phyloP scores from a whole-genome alignment of 2,113 vertebrate species.

The Spea bombifrons region DNA sequence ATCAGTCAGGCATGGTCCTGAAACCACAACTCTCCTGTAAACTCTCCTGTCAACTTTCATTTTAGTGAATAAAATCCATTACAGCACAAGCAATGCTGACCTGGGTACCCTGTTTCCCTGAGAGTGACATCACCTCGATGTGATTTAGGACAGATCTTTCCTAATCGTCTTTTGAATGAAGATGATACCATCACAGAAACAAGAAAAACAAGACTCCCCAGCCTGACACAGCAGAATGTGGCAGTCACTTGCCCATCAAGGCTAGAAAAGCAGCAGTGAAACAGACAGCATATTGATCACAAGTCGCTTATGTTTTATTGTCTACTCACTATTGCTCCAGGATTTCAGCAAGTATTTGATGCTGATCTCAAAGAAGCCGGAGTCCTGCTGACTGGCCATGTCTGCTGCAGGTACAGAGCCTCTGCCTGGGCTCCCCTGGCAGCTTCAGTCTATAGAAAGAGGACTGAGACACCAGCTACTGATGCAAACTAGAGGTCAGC shows the following conservation, averaged over 20 bases:
- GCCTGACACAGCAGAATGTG: constrained; percentile 24
- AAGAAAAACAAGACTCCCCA: not conserved
- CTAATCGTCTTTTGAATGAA: too few relatives aligned
- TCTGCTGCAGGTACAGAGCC: constrained; percentile 74
- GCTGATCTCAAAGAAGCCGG: constrained; percentile 98
- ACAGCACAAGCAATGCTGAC: too few relatives aligned
- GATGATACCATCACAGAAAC: too few relatives aligned
- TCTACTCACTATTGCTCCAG: constrained; percentile 95
- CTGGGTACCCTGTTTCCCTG: too few relatives aligned
- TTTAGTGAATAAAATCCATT: too few relatives aligned
- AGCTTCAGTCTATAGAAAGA: constrained; percentile 74
- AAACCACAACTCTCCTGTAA: too few relatives aligned
- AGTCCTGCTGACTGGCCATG: constrained; percentile 98
- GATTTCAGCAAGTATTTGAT: constrained; percentile 98
- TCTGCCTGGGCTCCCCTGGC: constrained; percentile 60
- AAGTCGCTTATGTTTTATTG: constrained; percentile 50
- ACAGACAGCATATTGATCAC: constrained; percentile 47
- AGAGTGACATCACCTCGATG: too few relatives aligned
- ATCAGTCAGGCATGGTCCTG: too few relatives aligned
- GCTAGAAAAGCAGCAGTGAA: constrained; percentile 9
- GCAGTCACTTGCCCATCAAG: constrained; percentile 8
- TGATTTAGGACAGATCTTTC: too few relatives aligned
- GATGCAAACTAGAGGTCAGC: constrained; percentile 74
- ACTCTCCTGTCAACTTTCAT: too few relatives aligned
- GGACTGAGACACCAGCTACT: constrained; percentile 74